These are phyloP conservation scores for Phenganax subtilis DNA, from an alignment of 92 coral and sea anemone species.

Conservation along the genomic window DNA sequence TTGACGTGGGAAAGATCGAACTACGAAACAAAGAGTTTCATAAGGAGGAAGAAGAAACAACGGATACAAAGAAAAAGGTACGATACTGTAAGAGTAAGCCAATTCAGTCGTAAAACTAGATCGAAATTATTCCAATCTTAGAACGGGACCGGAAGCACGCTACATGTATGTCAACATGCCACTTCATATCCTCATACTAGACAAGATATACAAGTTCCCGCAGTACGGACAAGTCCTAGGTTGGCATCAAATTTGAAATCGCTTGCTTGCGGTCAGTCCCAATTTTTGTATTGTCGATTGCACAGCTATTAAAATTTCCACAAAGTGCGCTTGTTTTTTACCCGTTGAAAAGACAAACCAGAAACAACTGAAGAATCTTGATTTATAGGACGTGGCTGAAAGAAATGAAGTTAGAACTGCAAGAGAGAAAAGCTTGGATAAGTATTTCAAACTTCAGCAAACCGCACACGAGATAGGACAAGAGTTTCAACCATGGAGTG, in stretches of 20 bases:
- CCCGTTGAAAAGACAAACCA: no score
- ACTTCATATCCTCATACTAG: no score
- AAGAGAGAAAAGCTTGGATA: background rate
- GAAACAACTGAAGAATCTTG: background rate
- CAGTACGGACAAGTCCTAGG: background rate
- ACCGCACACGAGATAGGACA: background rate
- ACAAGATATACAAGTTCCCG: background rate
- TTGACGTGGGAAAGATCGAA: conserved; percentile 3
- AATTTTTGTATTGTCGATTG: no score
- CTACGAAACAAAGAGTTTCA: background rate
- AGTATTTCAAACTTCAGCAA: background rate
- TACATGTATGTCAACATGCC: no score
- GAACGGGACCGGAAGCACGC: no score
- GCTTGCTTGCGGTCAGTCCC: no score
- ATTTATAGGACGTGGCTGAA: background rate
- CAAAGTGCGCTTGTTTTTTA: no score
- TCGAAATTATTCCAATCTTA: background rate
- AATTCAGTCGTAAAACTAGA: background rate
- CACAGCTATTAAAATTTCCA: no score
- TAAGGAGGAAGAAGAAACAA: background rate
- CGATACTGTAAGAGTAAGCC: background rate
- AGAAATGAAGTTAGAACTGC: background rate
- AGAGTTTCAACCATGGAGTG: background rate
- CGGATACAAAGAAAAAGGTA: background rate
- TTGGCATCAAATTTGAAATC: no score